Base-by-base conservation (phyloP, 2,888 invertebrate genomes). In the Bembecia ichneumoniformis region DNA sequence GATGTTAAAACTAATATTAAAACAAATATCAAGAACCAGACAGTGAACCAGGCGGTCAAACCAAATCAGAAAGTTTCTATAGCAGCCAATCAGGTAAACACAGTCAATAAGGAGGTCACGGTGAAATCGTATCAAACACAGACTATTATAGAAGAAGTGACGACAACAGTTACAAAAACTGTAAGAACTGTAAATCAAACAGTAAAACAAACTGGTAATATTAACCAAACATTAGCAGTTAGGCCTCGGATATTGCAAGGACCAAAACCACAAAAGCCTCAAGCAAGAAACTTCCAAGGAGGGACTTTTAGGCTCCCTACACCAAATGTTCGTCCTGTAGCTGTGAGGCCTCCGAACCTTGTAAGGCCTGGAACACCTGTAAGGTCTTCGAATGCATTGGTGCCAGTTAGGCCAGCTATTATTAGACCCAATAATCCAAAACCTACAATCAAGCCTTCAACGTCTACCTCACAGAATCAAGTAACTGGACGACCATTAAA, bases 151-250 rank as follows among this genome's bases (percentile, higher is more conserved):
- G 73, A 87, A 71, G 87, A 87, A 70, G 77, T 87, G 35, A 87
- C 86, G 4, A 86, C 86, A 47, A 87, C 87, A 34, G 84, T 87
- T 2, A 87, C 87, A 7, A 84, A 84, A 74, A 87, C 86, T 7
- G 78, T 87, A 55, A 75, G 83, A 60, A 84, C 82, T 15, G 76
- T 86, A 0, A 86, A 83, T 56, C 80, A 83, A 62, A 75, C 74
- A 28, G 64, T 72, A 52, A 78, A 83, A 62, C 75, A 80, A 64
- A 61, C 77, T 34, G 70, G 68, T 55, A 76, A 68, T 56, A 56
- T 62, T 44, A 64, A 53, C 47, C 74, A 76, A 53, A 60, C 57
- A n/a, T 59, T 50, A 51, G 55, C 59, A 44, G 56, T 63, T 35
- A 58, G 56, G 44, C 60, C 68, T 20, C 75, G 74, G 56, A 55